Evolutionary conservation across 1,140 invertebrate species (phyloP).

Genomic region (Diplogasteroides magnus): DNA sequence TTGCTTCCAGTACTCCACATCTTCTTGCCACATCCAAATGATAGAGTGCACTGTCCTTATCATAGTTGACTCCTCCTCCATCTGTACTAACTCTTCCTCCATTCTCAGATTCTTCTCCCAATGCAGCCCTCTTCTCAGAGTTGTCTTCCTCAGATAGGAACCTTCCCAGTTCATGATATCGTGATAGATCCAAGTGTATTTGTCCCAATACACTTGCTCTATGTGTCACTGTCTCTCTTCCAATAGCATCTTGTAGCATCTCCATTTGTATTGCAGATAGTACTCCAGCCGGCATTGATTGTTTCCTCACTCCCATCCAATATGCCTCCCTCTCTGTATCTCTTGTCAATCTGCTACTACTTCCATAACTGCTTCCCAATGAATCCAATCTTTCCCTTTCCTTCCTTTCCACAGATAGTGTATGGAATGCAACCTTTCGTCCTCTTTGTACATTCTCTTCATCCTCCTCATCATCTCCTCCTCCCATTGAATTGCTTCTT

Average conservation of each 20-base stretch:
- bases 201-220: conserved; percentile 42
- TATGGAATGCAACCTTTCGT: conserved; percentile 14
- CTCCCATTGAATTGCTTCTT: conserved; percentile 7
- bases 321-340: conserved; percentile 57
- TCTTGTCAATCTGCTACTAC: conserved; percentile 57
- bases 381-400: background rate
- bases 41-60: conserved; percentile 61
- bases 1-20: conserved; percentile 62
- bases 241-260: conserved; percentile 7
- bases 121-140: conserved; percentile 20
- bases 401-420: conserved; percentile 3
- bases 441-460: background rate
- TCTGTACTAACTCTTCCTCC: background rate
- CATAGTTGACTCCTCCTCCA: conserved; percentile 52
- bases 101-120: conserved; percentile 13
- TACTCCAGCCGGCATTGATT: conserved; percentile 53
- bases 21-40: conserved; percentile 62
- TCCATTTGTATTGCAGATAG: conserved; percentile 54
- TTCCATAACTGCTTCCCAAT: conserved; percentile 21
- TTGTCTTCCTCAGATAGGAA: conserved; percentile 56
- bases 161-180: conserved; percentile 63
- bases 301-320: conserved; percentile 48
- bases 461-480: conserved; percentile 6
- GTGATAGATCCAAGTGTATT: conserved; percentile 63
- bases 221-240: conserved; percentile 10